Conservation (phyloP, 1,140 invertebrate genomes). For the Odontomachus brunneus region DNA sequence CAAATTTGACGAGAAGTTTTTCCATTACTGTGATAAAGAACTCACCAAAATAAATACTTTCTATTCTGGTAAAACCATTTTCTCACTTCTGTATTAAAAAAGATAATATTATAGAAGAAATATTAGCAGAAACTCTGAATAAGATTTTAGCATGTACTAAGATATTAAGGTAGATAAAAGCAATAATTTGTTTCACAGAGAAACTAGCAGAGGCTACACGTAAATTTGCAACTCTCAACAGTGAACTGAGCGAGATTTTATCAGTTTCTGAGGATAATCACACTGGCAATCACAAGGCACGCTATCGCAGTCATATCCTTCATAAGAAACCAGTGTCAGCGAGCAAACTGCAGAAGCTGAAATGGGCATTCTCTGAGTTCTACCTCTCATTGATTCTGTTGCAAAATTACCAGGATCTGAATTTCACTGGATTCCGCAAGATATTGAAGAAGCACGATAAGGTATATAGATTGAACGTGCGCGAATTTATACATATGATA, state of each 20-base stretch:
- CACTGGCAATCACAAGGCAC: conserved; percentile 86
- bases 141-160: background rate
- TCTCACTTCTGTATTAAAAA: background rate
- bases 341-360: conserved; percentile 93
- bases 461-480: conserved; percentile 81
- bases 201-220: conserved; percentile 94
- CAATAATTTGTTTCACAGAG: conserved; percentile 84
- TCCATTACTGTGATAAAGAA: conserved; percentile 94
- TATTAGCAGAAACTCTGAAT: too few species aligned
- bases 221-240: conserved; percentile 91
- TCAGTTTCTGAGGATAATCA: conserved; percentile 81
- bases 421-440: conserved; percentile 96
- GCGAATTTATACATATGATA: background rate
- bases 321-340: conserved; percentile 86
- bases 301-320: conserved; percentile 82
- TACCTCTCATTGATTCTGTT: conserved; percentile 94
- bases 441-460: conserved; percentile 98
- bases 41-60: conserved; percentile 95
- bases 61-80: conserved; percentile 88
- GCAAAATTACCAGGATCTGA: conserved; percentile 92
- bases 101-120: background rate
- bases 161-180: background rate
- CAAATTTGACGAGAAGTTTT: conserved; percentile 94
- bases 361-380: conserved; percentile 96
- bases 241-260: conserved; percentile 88